phyloP scores from a whole-genome alignment of 2,113 vertebrate species.

The Jaculus jaculus region DNA sequence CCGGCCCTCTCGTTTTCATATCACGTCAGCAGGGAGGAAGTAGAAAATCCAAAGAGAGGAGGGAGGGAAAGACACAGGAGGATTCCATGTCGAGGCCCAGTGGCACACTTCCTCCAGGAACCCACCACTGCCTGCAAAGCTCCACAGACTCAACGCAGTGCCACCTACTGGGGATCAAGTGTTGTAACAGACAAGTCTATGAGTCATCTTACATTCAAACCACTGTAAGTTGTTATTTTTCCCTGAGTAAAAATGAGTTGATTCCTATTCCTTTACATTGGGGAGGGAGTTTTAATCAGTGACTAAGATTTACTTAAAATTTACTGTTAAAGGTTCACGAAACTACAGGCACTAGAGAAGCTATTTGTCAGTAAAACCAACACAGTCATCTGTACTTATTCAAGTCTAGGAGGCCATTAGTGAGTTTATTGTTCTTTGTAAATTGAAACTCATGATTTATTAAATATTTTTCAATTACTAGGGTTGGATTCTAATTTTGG shows the following conservation, averaged over 20 bases:
- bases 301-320: not conserved
- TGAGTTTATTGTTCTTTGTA: not conserved
- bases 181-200: no score
- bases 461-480: not conserved
- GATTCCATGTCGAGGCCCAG: no score
- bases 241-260: conserved; percentile 10
- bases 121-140: no score
- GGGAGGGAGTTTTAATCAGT: no score
- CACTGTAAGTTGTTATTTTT: not conserved
- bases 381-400: not conserved
- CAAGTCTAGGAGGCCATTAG: not conserved
- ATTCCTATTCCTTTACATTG: not conserved
- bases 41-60: no score
- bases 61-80: no score
- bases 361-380: not conserved
- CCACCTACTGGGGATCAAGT: no score
- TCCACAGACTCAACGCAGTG: no score
- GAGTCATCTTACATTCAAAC: no score
- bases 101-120: no score
- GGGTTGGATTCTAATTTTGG: not conserved
- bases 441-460: not conserved
- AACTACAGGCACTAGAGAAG: not conserved
- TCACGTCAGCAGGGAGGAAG: no score
- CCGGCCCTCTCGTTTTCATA: no score
- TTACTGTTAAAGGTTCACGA: not conserved